Evolutionary conservation across 2,113 vertebrate genomes (phyloP), one percentile per base, ranked within the genome.

Genomic region (Cottus gobio): DNA sequence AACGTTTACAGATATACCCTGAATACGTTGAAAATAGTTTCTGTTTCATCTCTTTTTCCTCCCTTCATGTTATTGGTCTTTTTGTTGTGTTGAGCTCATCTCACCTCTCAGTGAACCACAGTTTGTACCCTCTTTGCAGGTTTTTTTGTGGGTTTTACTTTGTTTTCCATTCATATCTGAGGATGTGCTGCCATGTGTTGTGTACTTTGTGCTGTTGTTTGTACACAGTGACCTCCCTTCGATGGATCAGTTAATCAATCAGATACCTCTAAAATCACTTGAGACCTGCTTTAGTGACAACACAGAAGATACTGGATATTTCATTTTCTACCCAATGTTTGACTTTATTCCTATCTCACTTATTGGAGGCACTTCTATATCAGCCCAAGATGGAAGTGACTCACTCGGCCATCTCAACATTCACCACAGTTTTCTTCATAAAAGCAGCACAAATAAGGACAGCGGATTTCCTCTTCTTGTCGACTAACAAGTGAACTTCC

Each of bases 381-480:
- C 63, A 3, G 48, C 2, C 75, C 54, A 78, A 31, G 34, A 71
- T 82, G 50, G 75, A 83, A 88, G 71, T 67, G 63, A 83, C 37
- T 87, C 76, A 89, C 42, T 86, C 85, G 75, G 81, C 83, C 82
- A 87, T 74, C 61, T 22, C 64, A 82, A 77, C 84, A 90, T 89
- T 86, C 66, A 86, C 78, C 69, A 73, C 50, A 64, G 24, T 70
- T 93, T 89, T 91, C 84, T 86, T 91, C 86, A 87, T 63, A 77
- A 82, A 68, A 71, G 34, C 83, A 52, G 64, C 63, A 76, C 87
- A 88, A 82, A 91, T 85, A 89, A 85, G 87, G 87, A 85, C 6
- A 18, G 69, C 68, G 87, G 90, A 95, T 93, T 88, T 93, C 90
- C 89, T 92, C 87, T 84, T 81, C 50, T 72, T 36, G 44, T 56